phyloP scores from a whole-genome alignment of 2,113 vertebrate genomes.

The Regulus satrapa region DNA sequence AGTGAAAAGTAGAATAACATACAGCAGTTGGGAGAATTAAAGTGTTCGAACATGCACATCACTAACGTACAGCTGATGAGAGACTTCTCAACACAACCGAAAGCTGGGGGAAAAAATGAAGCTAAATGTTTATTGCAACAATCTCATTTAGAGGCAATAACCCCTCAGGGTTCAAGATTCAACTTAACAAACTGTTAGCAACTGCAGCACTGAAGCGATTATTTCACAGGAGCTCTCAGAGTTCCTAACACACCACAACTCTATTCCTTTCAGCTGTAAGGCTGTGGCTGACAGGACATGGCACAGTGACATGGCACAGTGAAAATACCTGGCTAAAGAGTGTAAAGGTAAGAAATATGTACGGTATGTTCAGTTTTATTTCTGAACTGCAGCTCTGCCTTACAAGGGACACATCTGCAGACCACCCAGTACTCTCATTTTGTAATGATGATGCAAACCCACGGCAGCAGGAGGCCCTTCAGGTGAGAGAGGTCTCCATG shows the following conservation, averaged over 20 bases:
- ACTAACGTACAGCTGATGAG: background rate
- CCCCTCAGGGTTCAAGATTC: background rate
- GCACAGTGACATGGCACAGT: background rate
- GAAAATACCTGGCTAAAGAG: background rate
- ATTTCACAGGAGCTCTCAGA: background rate
- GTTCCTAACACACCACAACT: background rate
- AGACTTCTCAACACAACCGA: background rate
- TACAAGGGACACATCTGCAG: background rate
- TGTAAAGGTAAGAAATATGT: background rate
- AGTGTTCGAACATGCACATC: background rate
- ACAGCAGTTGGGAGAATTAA: background rate
- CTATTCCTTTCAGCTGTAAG: background rate
- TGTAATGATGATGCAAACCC: fast-evolving
- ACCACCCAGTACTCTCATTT: background rate
- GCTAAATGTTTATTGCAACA: background rate
- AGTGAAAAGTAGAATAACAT: background rate
- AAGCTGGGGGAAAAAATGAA: background rate
- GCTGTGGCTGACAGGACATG: background rate
- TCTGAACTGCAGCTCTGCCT: background rate
- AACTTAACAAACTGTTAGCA: background rate
- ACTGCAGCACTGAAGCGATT: background rate
- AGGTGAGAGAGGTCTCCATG: background rate
- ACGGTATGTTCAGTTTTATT: background rate
- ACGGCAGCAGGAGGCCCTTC: background rate
- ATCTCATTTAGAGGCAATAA: conserved; percentile 17